Conservation (phyloP, 1,140 invertebrate species). For the Drosophila jambulina region DNA sequence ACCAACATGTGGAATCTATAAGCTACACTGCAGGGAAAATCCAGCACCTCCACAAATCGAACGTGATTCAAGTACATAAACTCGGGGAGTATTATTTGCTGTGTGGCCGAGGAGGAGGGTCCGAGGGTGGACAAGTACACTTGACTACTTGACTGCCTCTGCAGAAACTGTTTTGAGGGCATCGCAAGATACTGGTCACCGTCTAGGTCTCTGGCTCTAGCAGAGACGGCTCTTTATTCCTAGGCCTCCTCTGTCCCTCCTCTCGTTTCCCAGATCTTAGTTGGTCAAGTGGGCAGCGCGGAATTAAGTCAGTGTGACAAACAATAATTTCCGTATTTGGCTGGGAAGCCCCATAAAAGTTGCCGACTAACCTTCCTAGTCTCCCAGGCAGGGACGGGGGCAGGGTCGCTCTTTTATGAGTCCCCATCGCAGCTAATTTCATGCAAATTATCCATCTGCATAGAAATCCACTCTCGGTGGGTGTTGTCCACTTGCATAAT, state of each 20-base stretch:
- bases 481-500: conserved; percentile 74
- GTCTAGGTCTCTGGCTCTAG: conserved; percentile 23
- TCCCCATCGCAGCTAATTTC: conserved; percentile 57
- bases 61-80: background rate
- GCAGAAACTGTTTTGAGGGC: conserved; percentile 61
- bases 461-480: conserved; percentile 38
- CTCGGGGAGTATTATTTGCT: background rate
- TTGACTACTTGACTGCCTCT: conserved; percentile 40
- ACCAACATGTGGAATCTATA: conserved; percentile 46
- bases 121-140: conserved; percentile 17
- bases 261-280: conserved; percentile 28
- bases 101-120: conserved; percentile 14
- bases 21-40: conserved; percentile 10
- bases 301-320: conserved; percentile 82
- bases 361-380: conserved; percentile 41
- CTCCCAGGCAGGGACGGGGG: background rate
- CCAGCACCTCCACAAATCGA: background rate
- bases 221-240: conserved; percentile 3
- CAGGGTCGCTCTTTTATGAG: conserved; percentile 20
- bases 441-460: conserved; percentile 69
- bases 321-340: conserved; percentile 69
- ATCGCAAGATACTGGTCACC: conserved; percentile 33
- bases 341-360: conserved; percentile 30
- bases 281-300: conserved; percentile 73
- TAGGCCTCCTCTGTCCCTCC: conserved; percentile 1